Conservation (phyloP, 2,888 invertebrate species). For the Magallana nippona region DNA sequence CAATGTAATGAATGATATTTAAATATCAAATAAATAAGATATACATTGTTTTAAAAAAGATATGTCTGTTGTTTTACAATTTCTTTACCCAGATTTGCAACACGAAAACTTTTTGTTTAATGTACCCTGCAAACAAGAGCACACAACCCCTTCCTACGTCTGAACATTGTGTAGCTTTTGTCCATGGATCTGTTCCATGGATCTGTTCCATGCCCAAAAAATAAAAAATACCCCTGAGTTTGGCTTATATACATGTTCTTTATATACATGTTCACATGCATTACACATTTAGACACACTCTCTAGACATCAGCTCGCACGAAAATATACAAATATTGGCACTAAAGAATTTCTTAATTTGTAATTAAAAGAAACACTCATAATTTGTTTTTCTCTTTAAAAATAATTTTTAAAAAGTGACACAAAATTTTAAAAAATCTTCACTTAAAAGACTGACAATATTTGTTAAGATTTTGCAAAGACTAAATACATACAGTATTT, state of each 20-base stretch:
- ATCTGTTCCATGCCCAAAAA: slow-evolving; percentile 8
- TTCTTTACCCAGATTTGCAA: slow-evolving; percentile 21
- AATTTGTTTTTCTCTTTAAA: background rate
- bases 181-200: slow-evolving; percentile 29
- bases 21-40: slow-evolving; percentile 18
- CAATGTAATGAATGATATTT: slow-evolving; percentile 1
- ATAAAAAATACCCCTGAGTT: slow-evolving; percentile 30
- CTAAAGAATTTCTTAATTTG: slow-evolving; percentile 22
- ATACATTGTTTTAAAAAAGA: slow-evolving; percentile 10
- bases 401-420: background rate
- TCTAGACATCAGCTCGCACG: background rate
- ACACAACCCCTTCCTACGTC: background rate
- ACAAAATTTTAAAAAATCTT: slow-evolving; percentile 7
- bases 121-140: background rate
- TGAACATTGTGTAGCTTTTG: slow-evolving; percentile 19
- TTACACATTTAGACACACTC: background rate
- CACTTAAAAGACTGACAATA: background rate
- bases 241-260: slow-evolving; percentile 19
- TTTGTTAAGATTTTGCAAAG: background rate
- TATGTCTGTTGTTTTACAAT: background rate
- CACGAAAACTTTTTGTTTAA: slow-evolving; percentile 7
- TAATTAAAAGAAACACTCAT: background rate
- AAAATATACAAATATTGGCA: slow-evolving; percentile 33
- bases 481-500: slow-evolving; percentile 2
- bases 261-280: background rate